Percentiles rank a stretch among this genome's conserved stretches.
Conservation (phyloP, 2,888 invertebrate genomes). For the Lissocephala sabroskyi region DNA sequence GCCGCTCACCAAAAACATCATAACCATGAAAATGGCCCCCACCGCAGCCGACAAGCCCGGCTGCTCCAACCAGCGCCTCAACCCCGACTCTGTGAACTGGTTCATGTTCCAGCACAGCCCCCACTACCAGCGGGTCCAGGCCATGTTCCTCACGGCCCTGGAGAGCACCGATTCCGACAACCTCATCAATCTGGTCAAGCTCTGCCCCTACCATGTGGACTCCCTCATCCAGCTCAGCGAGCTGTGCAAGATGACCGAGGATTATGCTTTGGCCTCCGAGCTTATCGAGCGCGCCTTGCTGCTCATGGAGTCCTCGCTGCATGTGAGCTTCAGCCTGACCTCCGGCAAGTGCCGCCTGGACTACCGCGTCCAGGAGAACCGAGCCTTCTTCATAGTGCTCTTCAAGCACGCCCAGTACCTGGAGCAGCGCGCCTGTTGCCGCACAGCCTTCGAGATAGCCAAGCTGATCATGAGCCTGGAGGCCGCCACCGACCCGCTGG, state of each 20-base stretch:
- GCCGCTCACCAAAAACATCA: conserved; percentile 79
- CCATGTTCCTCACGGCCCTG: conserved; percentile 83
- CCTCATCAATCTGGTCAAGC: conserved; percentile 82
- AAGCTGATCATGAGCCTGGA: conserved; percentile 86
- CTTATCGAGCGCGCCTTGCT: conserved; percentile 85
- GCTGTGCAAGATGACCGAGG: conserved; percentile 83
- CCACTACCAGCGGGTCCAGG: conserved; percentile 82
- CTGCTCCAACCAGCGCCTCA: conserved; percentile 32
- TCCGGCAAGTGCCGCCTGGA: conserved; percentile 83
- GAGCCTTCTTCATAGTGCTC: conserved; percentile 84
- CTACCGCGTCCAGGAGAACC: conserved; percentile 86
- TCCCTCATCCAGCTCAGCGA: conserved; percentile 86
- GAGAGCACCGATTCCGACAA: conserved; percentile 85
- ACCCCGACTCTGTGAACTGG: conserved; percentile 71
- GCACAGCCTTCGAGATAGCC: conserved; percentile 90
- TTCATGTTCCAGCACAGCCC: conserved; percentile 84
- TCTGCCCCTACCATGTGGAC: conserved; percentile 86
- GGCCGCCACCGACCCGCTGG: conserved; percentile 83
- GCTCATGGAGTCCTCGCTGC: conserved; percentile 84
- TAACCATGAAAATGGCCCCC: conserved; percentile 80
- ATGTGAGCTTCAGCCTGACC: conserved; percentile 84
- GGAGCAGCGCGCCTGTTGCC: conserved; percentile 85
- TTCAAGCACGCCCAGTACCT: conserved; percentile 87
- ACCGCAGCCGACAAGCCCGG: conserved; percentile 46
- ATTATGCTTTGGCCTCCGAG: conserved; percentile 84